Percentiles rank a stretch among this genome's conserved stretches.
Conservation (phyloP, 2,113 vertebrate genomes). For the Ammodytes marinus region DNA sequence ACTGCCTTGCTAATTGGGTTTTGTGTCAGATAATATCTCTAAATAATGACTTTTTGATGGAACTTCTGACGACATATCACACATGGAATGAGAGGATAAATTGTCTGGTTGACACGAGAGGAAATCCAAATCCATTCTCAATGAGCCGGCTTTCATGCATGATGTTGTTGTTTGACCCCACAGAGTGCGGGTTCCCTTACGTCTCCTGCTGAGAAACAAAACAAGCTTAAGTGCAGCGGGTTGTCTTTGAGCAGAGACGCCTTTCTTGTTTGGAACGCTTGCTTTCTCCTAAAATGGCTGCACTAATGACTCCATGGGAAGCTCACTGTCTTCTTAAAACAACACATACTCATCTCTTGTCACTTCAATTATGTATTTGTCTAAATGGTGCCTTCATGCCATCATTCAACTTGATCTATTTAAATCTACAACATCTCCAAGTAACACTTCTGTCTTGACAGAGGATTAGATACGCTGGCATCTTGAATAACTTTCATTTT, state of each 20-base stretch:
- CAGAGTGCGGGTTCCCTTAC: slow-evolving; percentile 22
- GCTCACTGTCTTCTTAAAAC: slow-evolving; percentile 52
- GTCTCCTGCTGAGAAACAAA: slow-evolving; percentile 46
- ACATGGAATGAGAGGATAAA: slow-evolving; percentile 34
- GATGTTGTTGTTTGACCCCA: slow-evolving; percentile 54
- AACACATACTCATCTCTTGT: slow-evolving; percentile 38
- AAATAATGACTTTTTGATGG: slow-evolving; percentile 59
- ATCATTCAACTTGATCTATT: slow-evolving; percentile 74
- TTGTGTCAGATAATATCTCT: slow-evolving; percentile 54
- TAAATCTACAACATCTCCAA: slow-evolving; percentile 61
- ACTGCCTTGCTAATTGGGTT: slow-evolving; percentile 58
- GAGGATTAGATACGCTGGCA: slow-evolving; percentile 35
- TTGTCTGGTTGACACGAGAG: slow-evolving; percentile 9
- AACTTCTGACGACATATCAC: slow-evolving; percentile 35
- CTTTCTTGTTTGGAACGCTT: slow-evolving; percentile 42
- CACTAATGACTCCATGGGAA: slow-evolving; percentile 59
- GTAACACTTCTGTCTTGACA: slow-evolving; percentile 51
- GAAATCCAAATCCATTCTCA: slow-evolving; percentile 39
- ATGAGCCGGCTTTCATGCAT: slow-evolving; percentile 22
- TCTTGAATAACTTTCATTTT: slow-evolving; percentile 62
- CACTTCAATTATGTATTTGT: slow-evolving; percentile 68
- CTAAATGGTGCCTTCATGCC: slow-evolving; percentile 25
- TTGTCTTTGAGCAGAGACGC: slow-evolving; percentile 44
- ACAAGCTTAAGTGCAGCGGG: slow-evolving; percentile 38
- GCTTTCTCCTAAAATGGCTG: slow-evolving; percentile 58